Base-by-base conservation (phyloP, 2,797 vertebrate genomes). In the Artibeus jamaicensis region DNA sequence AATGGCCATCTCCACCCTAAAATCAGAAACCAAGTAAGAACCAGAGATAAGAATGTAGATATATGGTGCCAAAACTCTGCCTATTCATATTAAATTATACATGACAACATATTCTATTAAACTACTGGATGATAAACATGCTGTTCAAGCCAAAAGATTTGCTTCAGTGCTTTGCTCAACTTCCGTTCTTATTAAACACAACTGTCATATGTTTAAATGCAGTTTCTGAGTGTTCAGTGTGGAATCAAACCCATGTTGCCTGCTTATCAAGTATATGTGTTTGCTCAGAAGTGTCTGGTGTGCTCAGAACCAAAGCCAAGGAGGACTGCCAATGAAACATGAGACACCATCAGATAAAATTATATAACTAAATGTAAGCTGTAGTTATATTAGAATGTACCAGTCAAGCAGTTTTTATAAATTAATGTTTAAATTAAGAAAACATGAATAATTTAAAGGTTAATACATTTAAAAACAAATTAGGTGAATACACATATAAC, bases 21-120 rank as follows among this genome's bases (percentile, higher is more conserved):
- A 97, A 96, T 92, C 89, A 97, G 92, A 98, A 96, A 98, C 71
- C 93, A 96, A 83, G 24, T 93, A 91, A 96, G 91, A 96, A 95
- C 70, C 39, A 94, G 39, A 65, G 73, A 86, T 81, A 65, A 76
- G 50, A 92, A 95, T 55, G 18, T 71, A 95, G 86, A 73, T n/a
- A 94, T 34, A 50, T 50, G 32, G 50, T 96, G 48, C 42, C 78
- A 85, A 97, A 96, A 91, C 55, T 70, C 76, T 68, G 55, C 55
- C 19, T 90, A 71, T 53, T 88, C 91, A 73, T 46, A 34, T 55
- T 96, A 93, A 81, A 48, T 81, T 87, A 93, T 32, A 82, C 68
- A 16, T 77, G 77, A 62, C 29, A 92, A 70, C 29, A 53, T 70
- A 88, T 67, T 70, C 77, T 57, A 81, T 68, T 53, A 67, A 82